These are phyloP conservation scores for Serinus canaria DNA, from an alignment of 2,113 vertebrate species.

Conservation along the genomic window DNA sequence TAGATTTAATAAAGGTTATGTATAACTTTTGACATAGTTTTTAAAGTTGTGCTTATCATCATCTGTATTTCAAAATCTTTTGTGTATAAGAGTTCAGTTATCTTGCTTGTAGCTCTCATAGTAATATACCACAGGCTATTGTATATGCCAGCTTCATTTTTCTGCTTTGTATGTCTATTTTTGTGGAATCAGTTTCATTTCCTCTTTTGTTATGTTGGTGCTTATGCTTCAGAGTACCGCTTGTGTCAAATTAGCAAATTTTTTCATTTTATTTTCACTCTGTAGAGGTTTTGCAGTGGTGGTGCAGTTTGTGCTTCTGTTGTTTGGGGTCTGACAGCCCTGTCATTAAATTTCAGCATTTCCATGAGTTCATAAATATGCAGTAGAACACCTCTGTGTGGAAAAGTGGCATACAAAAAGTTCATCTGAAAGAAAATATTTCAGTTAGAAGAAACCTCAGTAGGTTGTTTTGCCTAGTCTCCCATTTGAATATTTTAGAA, in stretches of 20 bases:
- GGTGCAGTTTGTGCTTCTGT: accelerated
- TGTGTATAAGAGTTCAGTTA: not conserved
- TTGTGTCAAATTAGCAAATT: not conserved
- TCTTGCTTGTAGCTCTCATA: not conserved
- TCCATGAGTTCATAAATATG: not conserved
- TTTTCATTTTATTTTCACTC: not conserved
- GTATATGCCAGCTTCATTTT: not conserved
- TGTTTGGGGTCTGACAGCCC: not conserved
- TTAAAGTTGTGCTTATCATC: not conserved
- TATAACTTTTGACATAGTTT: not conserved
- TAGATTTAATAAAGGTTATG: not conserved
- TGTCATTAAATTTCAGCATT: not conserved
- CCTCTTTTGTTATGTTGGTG: not conserved
- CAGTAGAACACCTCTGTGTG: not conserved
- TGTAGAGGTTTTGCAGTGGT: not conserved
- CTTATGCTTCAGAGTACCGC: not conserved
- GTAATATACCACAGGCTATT: not conserved
- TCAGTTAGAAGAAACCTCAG: not conserved
- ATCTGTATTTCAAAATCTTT: not conserved
- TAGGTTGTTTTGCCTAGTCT: not conserved
- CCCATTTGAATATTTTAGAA: not conserved
- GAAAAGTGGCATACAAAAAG: not conserved
- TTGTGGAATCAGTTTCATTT: constrained; percentile 26
- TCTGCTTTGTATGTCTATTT: not conserved
- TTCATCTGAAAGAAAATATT: not conserved